Base-by-base conservation (phyloP, 2,113 vertebrate species). In the Peromyscus polionotus region DNA sequence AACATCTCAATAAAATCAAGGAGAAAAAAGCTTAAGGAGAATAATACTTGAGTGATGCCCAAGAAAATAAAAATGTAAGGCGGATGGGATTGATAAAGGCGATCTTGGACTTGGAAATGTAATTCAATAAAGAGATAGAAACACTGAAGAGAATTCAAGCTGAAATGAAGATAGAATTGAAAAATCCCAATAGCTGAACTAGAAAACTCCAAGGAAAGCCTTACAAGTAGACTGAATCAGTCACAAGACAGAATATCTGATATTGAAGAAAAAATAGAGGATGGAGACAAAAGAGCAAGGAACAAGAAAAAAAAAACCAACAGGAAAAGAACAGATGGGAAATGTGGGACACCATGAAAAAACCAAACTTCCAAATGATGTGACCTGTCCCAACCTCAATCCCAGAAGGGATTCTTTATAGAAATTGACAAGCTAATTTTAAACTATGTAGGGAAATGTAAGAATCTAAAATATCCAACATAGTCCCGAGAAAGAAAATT, bases 391-490 rank as follows among this genome's bases (percentile, higher is more conserved):
- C 67, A 75, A 65, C 88, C 33, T 42, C n/a, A 83, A 65, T 51
- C 17, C 73, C 36, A 51, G 61, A 16, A 45, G 68, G 48, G 3
- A 51, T 65, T 85, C 54, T 96, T 85, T n/a, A 39, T 12, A 63
- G 59, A 84, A 63, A 88, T 54, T 88, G 59, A 70, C 2, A 86
- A 95, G 11, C 57, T 94, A 88, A 92, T 86, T 85, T 94, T 68
- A 68, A 94, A 93, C 91, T 87, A 63, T n/a, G 0, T 81, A 48
- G 81, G 75, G 39, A 91, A 73, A 92, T 92, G 5, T n/a, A 19
- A 72, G 36, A 86, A 57, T 26, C 54, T 14, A 92, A 76, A 85
- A 63, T 93, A 70, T 63, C 8, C 24, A 57, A 28, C 36, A 77
- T 11, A 72, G 26, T 72, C 61, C 61, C 83, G 33, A 90, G n/a